phyloP scores from a whole-genome alignment of 1,140 invertebrate species.

The Pseudachorutes palmiensis region DNA sequence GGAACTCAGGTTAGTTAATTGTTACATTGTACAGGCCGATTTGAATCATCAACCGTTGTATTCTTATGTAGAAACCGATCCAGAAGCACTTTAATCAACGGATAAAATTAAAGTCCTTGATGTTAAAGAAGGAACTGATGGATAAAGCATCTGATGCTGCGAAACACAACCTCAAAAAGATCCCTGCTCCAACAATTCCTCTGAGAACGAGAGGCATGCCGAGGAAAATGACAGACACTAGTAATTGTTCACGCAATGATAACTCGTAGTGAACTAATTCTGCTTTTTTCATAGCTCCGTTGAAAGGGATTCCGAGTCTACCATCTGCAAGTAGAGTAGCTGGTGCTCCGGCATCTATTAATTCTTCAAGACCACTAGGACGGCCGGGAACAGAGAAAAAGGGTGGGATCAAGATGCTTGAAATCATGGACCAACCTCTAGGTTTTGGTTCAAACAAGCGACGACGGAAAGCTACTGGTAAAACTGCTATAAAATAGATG shows the following conservation, averaged over 20 bases:
- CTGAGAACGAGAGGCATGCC: slow-evolving; percentile 87
- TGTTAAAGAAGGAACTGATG: slow-evolving; percentile 75
- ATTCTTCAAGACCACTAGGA: slow-evolving; percentile 45
- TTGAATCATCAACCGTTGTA: too few relatives aligned
- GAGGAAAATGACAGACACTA: slow-evolving; percentile 91
- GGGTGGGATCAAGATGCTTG: slow-evolving; percentile 83
- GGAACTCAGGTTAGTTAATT: slow-evolving; percentile 48
- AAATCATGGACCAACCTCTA: slow-evolving; percentile 84
- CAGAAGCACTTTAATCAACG: slow-evolving; percentile 88
- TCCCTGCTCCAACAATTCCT: slow-evolving; percentile 76
- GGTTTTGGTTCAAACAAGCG: slow-evolving; percentile 55
- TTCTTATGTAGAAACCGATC: slow-evolving; percentile 45
- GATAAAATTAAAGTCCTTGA: slow-evolving; percentile 89
- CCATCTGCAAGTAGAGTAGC: slow-evolving; percentile 45
- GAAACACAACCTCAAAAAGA: slow-evolving; percentile 74
- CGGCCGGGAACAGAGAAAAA: slow-evolving; percentile 55
- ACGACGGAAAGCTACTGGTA: slow-evolving; percentile 47
- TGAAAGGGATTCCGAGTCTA: slow-evolving; percentile 80
- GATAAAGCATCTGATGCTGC: slow-evolving; percentile 85
- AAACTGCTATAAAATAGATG: too few relatives aligned
- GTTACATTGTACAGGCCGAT: too few relatives aligned
- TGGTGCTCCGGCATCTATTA: slow-evolving; percentile 52
- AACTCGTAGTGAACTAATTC: neutral
- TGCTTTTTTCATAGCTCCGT: slow-evolving; percentile 55
- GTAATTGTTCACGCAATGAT: slow-evolving; percentile 45